phyloP scores from a whole-genome alignment of 2,113 vertebrate genomes.

The Bombycilla garrulus region DNA sequence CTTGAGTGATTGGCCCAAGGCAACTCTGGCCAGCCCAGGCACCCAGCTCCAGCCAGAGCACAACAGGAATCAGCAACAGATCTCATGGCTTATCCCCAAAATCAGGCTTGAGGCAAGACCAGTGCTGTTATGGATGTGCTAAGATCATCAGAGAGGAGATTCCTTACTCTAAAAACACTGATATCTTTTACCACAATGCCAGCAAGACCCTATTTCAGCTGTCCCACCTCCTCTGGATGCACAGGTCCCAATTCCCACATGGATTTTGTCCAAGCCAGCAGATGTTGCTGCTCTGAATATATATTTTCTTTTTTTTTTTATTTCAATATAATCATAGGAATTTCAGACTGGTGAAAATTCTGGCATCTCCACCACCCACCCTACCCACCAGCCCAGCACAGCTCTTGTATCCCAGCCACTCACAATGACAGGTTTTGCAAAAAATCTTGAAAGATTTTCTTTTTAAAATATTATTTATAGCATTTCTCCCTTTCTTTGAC shows the following conservation, averaged over 20 bases:
- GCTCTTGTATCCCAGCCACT: background rate
- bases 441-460: background rate
- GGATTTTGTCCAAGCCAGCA: background rate
- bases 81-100: background rate
- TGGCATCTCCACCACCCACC: background rate
- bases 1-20: rapidly evolving
- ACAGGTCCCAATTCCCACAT: rapidly evolving
- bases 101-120: background rate
- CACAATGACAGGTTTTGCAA: background rate
- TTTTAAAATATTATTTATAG: background rate
- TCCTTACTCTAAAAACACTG: background rate
- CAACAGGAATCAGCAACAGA: rapidly evolving
- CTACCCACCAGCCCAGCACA: background rate
- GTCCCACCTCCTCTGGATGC: background rate
- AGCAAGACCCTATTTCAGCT: background rate
- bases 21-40: background rate
- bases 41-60: background rate
- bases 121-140: rapidly evolving
- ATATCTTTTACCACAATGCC: rapidly evolving
- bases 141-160: background rate
- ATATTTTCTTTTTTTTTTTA: background rate
- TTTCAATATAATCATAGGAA: background rate
- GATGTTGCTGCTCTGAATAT: background rate
- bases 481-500: background rate
- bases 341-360: background rate